Evolutionary conservation across 2,797 vertebrate genomes (phyloP), one percentile per base, ranked within the genome.

Genomic region (Lagocephalus sceleratus): DNA sequence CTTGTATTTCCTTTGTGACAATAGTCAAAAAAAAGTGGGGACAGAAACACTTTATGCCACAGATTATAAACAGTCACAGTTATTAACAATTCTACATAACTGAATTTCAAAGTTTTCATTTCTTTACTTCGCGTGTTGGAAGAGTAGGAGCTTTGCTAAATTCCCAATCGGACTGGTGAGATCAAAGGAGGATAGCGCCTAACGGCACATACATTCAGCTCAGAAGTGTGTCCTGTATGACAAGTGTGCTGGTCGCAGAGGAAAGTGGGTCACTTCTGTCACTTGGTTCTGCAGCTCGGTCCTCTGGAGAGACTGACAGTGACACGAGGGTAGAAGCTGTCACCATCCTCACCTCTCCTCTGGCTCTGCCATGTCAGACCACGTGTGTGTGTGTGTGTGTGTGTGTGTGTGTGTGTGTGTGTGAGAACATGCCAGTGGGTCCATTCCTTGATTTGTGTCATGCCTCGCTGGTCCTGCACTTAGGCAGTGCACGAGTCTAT

Each of bases 221-320:
- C 32, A 35, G 32, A 35, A 35, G 32, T 35, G 32, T 35, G 11
- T 35, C 32, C 32, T 35, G 32, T 35, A 10, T 35, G 40, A 19
- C 17, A 19, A 19, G 45, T 60, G 38, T 46, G 20, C 26, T 41
- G 12, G 22, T 35, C 73, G 26, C 11, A 57, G 47, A 44, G 22
- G 49, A 74, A 82, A 86, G 79, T 76, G 65, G 75, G 71, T 73
- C 64, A 48, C 81, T 74, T 78, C 49, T 84, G 78, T 84, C 75
- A 81, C 63, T 77, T 58, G 76, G 47, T 64, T 76, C 74, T 84
- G 87, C 12, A 1, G 11, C 32, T 35, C 12, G 12, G 12, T 35
- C 32, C 32, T 35, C 32, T 14, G 32, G 32, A 35, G 32, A 35
- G 32, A 35, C 75, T 73, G 63, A 79, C 77, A 68, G 61, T 73